Evolutionary conservation across 1,140 invertebrate species (phyloP), one percentile per base, ranked within the genome.

Genomic region (Wiebesia pumilae): DNA sequence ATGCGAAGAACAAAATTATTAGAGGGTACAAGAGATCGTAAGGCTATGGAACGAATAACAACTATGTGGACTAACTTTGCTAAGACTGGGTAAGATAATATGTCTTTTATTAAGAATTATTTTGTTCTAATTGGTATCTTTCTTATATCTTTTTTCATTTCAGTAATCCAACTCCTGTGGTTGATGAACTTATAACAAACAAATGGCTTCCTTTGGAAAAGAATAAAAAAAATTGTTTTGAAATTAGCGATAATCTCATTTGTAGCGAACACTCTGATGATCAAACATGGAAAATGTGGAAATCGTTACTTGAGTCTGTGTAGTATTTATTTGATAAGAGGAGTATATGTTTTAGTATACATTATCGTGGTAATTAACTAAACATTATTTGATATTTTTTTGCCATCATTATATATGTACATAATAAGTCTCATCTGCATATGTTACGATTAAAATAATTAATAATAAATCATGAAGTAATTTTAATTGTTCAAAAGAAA

Each of bases 41-140:
- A 88, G 14, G 80, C 90, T 4, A 90, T 87, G 87, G 65, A 91
- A 79, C 88, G 89, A 43, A 88, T 94, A 83, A 90, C 90, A 4
- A 89, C 88, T 84, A 90, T 94, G 86, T 94, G 93, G 93, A 93
- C 93, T 6, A 90, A 93, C 87, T 94, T 94, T 90, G 92, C 93
- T 16, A 94, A 92, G 90, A 88, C 88, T 67, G 91, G 91, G 91
- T 91, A 88, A 54, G 43, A 58, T 81, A 40, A 71, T 51, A 38
- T 21, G n/a, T n/a, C 33, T 27, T 69, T 75, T 79, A 43, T 67
- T 6, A 77, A 51, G 24, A 35, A 38, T 38, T 78, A 54, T 54
- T 54, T 2, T 54, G 27, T 69, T 79, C 47, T n/a, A 33, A 73
- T 35, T 58, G 19, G 40, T 51, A 47, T 47, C 67, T 33, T 65